Percentiles rank a stretch among this genome's conserved stretches.
These are phyloP conservation scores for Pygathrix nemaeus DNA, from an alignment of 2,113 vertebrate genomes.

Conservation along the genomic window DNA sequence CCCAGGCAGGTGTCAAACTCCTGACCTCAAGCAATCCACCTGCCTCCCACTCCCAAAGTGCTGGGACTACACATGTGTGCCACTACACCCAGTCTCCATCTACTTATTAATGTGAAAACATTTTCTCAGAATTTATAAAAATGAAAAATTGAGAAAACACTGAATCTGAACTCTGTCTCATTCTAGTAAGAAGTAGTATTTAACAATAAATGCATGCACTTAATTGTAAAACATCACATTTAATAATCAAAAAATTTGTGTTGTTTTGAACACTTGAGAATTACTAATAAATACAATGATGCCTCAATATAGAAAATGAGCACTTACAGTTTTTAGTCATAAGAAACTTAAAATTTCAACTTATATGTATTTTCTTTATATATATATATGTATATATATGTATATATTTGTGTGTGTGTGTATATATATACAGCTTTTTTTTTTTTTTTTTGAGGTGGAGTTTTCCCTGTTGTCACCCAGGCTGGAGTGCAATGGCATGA, in stretches of 20 bases:
- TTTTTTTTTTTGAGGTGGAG: no score
- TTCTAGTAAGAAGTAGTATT: not conserved
- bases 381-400: no score
- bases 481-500: no score
- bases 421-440: no score
- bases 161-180: not conserved
- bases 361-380: not conserved
- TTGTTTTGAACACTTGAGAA: slow-evolving; percentile 15
- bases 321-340: not conserved
- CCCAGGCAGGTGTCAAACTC: no score
- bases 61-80: no score
- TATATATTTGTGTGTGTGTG: no score
- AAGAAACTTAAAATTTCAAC: not conserved
- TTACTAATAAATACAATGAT: slow-evolving; percentile 21
- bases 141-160: slow-evolving; percentile 31
- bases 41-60: no score
- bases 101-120: not conserved
- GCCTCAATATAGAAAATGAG: not conserved
- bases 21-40: no score
- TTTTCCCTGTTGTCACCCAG: no score
- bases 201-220: not conserved
- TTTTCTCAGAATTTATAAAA: slow-evolving; percentile 41
- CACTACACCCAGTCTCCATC: not conserved
- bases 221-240: not conserved
- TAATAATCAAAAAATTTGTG: slow-evolving; percentile 20